Evolutionary conservation across 2,113 vertebrate species (phyloP).

Genomic region (Cottus gobio): DNA sequence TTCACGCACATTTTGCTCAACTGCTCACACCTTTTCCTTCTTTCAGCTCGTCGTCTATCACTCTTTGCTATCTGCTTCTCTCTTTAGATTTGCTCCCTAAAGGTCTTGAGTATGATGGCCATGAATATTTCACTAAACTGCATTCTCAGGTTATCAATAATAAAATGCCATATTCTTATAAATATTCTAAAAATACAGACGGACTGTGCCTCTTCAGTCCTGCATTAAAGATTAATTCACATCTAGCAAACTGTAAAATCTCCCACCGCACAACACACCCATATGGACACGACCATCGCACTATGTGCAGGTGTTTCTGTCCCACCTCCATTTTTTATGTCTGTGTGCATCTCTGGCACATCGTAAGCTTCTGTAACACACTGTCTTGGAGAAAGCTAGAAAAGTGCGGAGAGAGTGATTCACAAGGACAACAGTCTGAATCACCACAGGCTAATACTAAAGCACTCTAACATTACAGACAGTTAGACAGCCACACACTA

Average conservation of each 20-base stretch:
- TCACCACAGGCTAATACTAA: conserved; percentile 33
- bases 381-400: conserved; percentile 25
- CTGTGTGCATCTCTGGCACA: background rate
- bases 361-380: background rate
- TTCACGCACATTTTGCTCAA: background rate
- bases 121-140: conserved; percentile 83
- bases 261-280: conserved; percentile 50
- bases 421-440: conserved; percentile 56
- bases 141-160: conserved; percentile 85
- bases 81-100: conserved; percentile 65
- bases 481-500: conserved; percentile 25
- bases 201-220: conserved; percentile 65
- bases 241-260: conserved; percentile 68
- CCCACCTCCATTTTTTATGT: conserved; percentile 29
- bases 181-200: conserved; percentile 85
- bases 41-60: conserved; percentile 28
- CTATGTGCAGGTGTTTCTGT: conserved; percentile 49
- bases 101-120: conserved; percentile 65
- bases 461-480: conserved; percentile 32
- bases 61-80: conserved; percentile 40
- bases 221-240: conserved; percentile 78
- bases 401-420: conserved; percentile 52
- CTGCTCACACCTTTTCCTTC: background rate
- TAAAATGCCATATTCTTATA: conserved; percentile 83
- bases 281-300: conserved; percentile 39